These are phyloP conservation scores for Urocitellus parryii DNA, from an alignment of 2,113 vertebrate genomes.

Conservation along the genomic window DNA sequence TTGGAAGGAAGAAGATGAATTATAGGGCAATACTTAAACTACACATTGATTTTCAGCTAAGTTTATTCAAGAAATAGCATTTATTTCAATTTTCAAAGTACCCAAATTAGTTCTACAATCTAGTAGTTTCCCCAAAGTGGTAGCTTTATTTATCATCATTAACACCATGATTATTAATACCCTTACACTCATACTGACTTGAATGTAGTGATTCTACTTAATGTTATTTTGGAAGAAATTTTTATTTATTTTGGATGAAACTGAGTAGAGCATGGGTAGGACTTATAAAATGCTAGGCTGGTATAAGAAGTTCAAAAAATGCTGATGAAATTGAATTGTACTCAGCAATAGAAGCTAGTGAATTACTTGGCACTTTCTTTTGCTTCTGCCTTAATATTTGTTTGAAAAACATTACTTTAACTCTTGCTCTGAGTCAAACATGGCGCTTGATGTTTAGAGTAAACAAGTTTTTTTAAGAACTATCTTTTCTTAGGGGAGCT, in stretches of 20 bases:
- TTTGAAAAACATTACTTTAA: neutral
- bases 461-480: neutral
- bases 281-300: neutral
- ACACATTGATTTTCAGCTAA: neutral
- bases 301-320: neutral
- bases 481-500: neutral
- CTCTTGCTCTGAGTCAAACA: neutral
- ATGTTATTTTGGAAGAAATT: neutral
- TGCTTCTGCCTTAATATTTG: neutral
- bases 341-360: neutral
- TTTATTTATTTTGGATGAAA: slow-evolving; percentile 29
- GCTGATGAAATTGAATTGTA: slow-evolving; percentile 8
- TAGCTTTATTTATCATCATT: neutral
- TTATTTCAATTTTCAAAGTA: neutral
- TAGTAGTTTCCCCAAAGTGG: neutral
- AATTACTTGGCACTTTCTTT: neutral
- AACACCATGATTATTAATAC: neutral
- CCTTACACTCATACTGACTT: neutral
- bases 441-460: neutral
- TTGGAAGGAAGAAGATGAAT: neutral
- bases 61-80: neutral
- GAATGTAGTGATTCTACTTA: neutral
- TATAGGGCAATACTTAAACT: neutral
- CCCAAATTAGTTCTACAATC: neutral
- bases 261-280: neutral